These are phyloP conservation scores for Muraenolepis orangiensis DNA, from an alignment of 2,797 vertebrate species.

Conservation along the genomic window DNA sequence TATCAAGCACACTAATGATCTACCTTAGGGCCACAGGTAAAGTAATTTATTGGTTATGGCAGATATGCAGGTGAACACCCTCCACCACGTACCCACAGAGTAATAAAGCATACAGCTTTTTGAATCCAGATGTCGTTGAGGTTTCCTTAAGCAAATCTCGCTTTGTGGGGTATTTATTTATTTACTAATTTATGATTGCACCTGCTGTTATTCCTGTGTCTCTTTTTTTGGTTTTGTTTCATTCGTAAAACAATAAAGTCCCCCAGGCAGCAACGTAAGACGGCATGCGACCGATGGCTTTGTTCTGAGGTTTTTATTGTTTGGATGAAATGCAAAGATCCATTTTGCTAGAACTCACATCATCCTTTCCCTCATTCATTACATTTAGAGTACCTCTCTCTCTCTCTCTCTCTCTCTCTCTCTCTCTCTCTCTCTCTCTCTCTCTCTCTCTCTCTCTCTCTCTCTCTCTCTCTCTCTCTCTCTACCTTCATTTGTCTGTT, in stretches of 20 bases:
- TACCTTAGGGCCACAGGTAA: slow-evolving; percentile 52
- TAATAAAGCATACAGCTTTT: slow-evolving; percentile 31
- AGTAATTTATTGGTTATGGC: slow-evolving; percentile 57
- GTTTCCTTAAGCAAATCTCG: slow-evolving; percentile 28
- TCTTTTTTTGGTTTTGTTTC: background rate
- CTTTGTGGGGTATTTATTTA: slow-evolving; percentile 31
- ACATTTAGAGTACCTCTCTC: background rate
- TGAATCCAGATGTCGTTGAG: slow-evolving; percentile 31
- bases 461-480: background rate
- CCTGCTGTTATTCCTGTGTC: slow-evolving; percentile 21
- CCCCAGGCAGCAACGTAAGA: background rate
- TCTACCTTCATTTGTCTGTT: background rate
- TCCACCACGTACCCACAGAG: slow-evolving; percentile 56
- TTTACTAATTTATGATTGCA: slow-evolving; percentile 30
- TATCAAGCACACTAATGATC: slow-evolving; percentile 64
- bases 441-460: slow-evolving; percentile 1
- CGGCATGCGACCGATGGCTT: background rate
- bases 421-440: background rate
- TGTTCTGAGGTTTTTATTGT: background rate
- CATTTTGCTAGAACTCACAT: background rate
- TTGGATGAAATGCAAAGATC: background rate
- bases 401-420: background rate
- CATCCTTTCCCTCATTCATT: background rate
- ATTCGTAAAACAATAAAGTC: slow-evolving; percentile 28
- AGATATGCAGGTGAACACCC: slow-evolving; percentile 61